Evolutionary conservation across 2,113 vertebrate species (phyloP), one percentile per base, ranked within the genome.

Genomic region (Poicephalus meyeri): DNA sequence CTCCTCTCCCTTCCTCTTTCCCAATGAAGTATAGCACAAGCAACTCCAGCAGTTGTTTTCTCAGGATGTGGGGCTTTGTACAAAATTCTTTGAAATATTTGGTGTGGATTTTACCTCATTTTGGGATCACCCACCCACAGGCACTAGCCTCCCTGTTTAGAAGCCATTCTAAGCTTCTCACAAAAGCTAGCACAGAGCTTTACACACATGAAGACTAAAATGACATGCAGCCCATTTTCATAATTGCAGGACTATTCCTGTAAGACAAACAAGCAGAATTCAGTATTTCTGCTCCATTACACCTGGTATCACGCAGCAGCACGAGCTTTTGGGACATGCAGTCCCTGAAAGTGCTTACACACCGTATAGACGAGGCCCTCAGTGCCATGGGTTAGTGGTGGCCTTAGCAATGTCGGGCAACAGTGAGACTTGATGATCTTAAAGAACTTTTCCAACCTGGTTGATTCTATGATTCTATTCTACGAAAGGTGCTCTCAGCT

Each of bases 1-100:
- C 17, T 4, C 10, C 19, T 5, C 5, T 7, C 12, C 7, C 14
- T 16, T n/a, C 15, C 2, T 6, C 5, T 13, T 9, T 16, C 2
- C 14, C 28, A 10, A 44, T 68, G 64, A 42, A 6, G 5, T 13
- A 16, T 29, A 61, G 33, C 19, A 26, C 13, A 46, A 44, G 23
- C 23, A 73, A 9, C 12, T 50, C 72, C 68, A 77, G 17, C 11
- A 7, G 10, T 1, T 76, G 3, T 23, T 42, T 77, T 15, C 24
- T 29, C 64, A 39, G 69, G 42, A 52, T 6, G 1, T 3, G 35
- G 9, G 73, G 20, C 41, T 84, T 28, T 53, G 37, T 21, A 37
- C 15, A 44, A 53, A 72, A 44, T 35, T 11, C 6, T 65, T 44
- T 35, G 20, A 50, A 46, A 20, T 5, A 35, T 15, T 28, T 74